Conservation (phyloP, 2,113 vertebrate species). For the Eretmochelys imbricata region DNA sequence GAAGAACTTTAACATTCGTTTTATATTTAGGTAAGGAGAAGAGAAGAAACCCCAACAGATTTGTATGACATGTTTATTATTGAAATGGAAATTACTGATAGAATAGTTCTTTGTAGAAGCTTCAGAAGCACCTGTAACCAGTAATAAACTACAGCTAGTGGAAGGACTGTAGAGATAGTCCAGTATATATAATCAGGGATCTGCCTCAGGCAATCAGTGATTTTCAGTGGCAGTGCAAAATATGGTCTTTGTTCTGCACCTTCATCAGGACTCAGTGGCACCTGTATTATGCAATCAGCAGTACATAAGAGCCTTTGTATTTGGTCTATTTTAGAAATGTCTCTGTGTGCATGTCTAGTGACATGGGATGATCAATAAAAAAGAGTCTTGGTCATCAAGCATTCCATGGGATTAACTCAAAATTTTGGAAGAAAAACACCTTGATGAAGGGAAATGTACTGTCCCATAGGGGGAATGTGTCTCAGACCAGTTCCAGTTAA, state of each 20-base stretch:
- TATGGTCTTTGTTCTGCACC: neutral
- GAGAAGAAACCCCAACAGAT: neutral
- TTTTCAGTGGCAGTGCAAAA: neutral
- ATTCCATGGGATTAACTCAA: neutral
- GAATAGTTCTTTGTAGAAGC: constrained; percentile 20
- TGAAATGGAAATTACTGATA: neutral
- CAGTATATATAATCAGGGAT: rapidly evolving
- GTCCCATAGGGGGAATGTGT: neutral
- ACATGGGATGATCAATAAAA: neutral
- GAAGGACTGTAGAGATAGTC: neutral
- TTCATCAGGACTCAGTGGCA: neutral
- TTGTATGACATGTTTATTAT: constrained; percentile 15
- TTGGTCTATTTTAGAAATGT: neutral
- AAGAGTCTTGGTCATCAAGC: neutral
- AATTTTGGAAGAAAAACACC: neutral
- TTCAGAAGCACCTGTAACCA: constrained; percentile 14
- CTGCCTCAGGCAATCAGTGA: rapidly evolving
- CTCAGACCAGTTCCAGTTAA: neutral
- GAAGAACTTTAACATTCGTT: neutral
- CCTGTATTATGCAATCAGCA: no score
- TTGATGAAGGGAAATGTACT: neutral
- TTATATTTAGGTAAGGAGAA: neutral
- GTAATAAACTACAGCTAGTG: neutral
- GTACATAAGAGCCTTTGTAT: neutral
- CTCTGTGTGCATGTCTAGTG: neutral